phyloP scores from a whole-genome alignment of 1,140 invertebrate genomes.

The Drosophila varians region DNA sequence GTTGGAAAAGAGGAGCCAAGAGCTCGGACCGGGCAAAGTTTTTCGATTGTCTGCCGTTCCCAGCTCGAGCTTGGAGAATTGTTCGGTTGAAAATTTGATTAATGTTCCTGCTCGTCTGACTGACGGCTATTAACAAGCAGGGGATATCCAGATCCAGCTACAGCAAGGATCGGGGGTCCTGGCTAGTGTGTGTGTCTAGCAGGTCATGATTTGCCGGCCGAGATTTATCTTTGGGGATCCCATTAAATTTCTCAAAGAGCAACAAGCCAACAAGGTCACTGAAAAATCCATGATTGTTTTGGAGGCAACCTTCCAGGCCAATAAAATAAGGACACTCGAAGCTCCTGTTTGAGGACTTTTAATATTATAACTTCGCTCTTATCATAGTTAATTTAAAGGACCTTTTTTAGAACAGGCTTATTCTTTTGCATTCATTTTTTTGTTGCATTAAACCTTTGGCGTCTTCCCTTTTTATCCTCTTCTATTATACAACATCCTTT shows the following conservation, averaged over 20 bases:
- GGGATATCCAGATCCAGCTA: slow-evolving; percentile 14
- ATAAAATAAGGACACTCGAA: not conserved
- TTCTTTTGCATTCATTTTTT: not conserved
- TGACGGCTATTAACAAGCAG: slow-evolving; percentile 53
- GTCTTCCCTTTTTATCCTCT: slow-evolving; percentile 4
- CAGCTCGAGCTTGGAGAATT: slow-evolving; percentile 38
- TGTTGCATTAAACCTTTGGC: slow-evolving; percentile 20
- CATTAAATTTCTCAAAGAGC: slow-evolving; percentile 33
- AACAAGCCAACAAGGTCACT: slow-evolving; percentile 49
- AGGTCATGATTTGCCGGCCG: slow-evolving; percentile 48
- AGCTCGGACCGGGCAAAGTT: slow-evolving; percentile 38
- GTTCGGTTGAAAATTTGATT: slow-evolving; percentile 58
- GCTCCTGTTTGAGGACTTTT: not conserved
- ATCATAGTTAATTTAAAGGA: not conserved
- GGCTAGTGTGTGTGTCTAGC: slow-evolving; percentile 1
- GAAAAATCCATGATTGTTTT: slow-evolving; percentile 45
- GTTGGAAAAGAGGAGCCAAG: slow-evolving; percentile 14
- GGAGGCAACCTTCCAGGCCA: not conserved
- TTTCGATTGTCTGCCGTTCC: slow-evolving; percentile 42
- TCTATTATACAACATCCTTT: slow-evolving; percentile 28
- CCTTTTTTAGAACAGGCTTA: not conserved
- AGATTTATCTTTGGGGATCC: slow-evolving; percentile 56
- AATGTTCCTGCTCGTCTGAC: slow-evolving; percentile 42
- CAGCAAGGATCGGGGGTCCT: slow-evolving; percentile 12
- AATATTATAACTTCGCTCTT: not conserved